A percentile compares a stretch with the other conserved stretches of the same genome.
These are phyloP conservation scores for Meriones unguiculatus DNA, from an alignment of 2,113 vertebrate genomes.

Conservation along the genomic window DNA sequence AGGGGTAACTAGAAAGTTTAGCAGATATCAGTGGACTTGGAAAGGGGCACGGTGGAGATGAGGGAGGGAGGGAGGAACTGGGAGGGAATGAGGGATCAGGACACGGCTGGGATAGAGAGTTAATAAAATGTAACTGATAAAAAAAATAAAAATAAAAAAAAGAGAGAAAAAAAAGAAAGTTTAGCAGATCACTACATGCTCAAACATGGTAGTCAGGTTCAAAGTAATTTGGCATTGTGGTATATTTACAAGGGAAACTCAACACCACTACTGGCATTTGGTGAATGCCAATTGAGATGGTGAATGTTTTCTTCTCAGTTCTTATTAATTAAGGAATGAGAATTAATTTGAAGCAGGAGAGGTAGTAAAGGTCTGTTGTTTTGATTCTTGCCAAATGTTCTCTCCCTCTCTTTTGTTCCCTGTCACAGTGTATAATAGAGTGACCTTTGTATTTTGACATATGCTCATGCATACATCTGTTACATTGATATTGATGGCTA, in stretches of 20 bases:
- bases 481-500: background rate
- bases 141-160: too few relatives aligned
- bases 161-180: too few relatives aligned
- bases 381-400: background rate
- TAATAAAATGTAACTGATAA: too few relatives aligned
- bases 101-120: too few relatives aligned
- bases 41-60: too few relatives aligned
- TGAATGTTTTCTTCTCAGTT: background rate
- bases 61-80: too few relatives aligned
- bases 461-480: background rate
- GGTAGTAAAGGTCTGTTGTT: background rate
- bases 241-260: background rate
- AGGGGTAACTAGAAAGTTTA: fast-evolving
- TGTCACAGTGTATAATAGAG: background rate
- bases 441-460: background rate
- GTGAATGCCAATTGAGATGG: background rate
- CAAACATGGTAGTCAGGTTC: background rate
- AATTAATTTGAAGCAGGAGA: background rate
- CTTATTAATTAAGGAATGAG: background rate
- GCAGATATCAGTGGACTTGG: too few relatives aligned
- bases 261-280: background rate
- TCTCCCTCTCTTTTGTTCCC: too few relatives aligned
- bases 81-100: too few relatives aligned
- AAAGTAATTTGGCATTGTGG: fast-evolving
- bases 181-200: background rate